Evolutionary conservation across 35 echinoderm and acorn worm genomes (phyloP).

Genomic region (Apostichopus californicus): DNA sequence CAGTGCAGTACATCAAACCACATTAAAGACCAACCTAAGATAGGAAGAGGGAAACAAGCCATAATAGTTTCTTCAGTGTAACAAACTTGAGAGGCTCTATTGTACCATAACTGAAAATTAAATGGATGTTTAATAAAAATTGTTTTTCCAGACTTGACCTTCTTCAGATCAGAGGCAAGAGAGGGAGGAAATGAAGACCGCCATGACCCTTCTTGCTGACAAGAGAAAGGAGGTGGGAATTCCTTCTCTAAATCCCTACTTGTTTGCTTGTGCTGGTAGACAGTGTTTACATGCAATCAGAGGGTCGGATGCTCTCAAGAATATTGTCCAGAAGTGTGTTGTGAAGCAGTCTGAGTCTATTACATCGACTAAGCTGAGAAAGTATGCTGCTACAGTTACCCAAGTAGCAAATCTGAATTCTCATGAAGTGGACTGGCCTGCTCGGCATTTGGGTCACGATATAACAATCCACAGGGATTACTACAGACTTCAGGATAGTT

Average conservation of each 20-base stretch:
- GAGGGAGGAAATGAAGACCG: background rate
- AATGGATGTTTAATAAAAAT: no score
- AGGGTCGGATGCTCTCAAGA: background rate
- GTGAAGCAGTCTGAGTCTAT: background rate
- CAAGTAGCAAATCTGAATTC: background rate
- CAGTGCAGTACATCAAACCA: no score
- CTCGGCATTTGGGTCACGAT: slow-evolving; percentile 44
- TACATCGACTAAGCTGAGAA: slow-evolving; percentile 36
- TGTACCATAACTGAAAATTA: no score
- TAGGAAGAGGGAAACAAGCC: no score
- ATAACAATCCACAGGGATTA: slow-evolving; percentile 28
- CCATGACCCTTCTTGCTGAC: background rate
- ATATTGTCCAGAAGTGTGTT: background rate
- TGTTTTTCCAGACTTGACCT: background rate
- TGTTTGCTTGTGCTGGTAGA: background rate
- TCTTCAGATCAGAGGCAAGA: background rate
- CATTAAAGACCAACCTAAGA: no score
- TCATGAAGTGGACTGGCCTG: slow-evolving; percentile 39
- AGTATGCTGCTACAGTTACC: slow-evolving; percentile 45
- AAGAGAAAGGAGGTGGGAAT: background rate
- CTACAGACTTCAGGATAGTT: slow-evolving; percentile 41
- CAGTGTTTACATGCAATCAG: background rate
- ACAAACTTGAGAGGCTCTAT: no score
- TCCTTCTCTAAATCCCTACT: background rate
- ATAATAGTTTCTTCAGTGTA: no score